Base-by-base conservation (phyloP, 2,888 invertebrate species). In the Cheilosia pagana region DNA sequence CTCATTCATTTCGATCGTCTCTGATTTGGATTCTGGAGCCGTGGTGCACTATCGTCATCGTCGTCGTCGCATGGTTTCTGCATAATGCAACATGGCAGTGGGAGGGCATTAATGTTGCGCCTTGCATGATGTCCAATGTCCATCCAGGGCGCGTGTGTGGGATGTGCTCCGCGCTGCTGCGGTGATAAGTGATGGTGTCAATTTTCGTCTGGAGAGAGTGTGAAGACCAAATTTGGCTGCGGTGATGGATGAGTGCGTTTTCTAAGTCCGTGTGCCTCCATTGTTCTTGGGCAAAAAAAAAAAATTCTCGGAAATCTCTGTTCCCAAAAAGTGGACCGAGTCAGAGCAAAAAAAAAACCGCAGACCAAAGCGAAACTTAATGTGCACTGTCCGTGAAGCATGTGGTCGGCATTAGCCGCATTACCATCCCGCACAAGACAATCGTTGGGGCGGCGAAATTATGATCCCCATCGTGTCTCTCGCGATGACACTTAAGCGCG, bases 121-220 rank as follows among this genome's bases (percentile, higher is more conserved):
- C 41, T 81, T 62, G 71, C 75, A 76, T 76, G 85, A 71, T 76
- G 75, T 75, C 81, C 79, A 68, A 71, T 76, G 75, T 75, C 81
- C 79, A 68, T 60, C 28, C 63, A 53, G 52, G 12, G 59, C 48
- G 12, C 43, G 50, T 71, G 71, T 81, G 85, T 85, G 85, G 81
- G 85, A 76, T 62, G 79, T 79, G 60, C 55, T 55, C 43, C 21
- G 39, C 53, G 39, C 53, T 28, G 35, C 45, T 28, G 68, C 43
- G 41, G 74, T 81, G 85, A 85, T 85, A 85, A 85, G 85, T 85
- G 81, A 85, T 76, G 81, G 70, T 85, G 85, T 85, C 85, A 85
- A 85, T 85, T 85, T 85, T 85, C 81, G 74, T 70, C 78, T 62
- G 67, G 10, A 14, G 60, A 53, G 43, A 48, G n/a, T 31, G 50